A percentile compares a stretch with the other conserved stretches of the same genome.
Evolutionary conservation across 2,888 invertebrate species (phyloP).

Genomic region (Drosophila pegasa): DNA sequence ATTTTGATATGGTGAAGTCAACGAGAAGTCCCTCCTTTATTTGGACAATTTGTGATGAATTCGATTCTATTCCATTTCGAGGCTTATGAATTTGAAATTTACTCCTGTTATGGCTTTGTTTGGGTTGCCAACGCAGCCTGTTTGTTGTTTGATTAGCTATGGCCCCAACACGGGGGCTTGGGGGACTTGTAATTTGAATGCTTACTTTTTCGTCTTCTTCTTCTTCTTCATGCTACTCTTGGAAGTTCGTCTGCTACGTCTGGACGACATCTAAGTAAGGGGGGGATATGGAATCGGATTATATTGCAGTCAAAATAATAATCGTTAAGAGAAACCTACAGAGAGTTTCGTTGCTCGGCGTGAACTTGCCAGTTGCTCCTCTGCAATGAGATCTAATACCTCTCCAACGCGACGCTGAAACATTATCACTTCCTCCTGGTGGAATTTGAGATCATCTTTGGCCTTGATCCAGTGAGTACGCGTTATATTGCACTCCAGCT

Average conservation of each 20-base stretch:
- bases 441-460: slow-evolving; percentile 43
- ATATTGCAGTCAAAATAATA: background rate
- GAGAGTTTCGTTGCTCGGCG: background rate
- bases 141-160: background rate
- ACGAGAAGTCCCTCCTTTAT: background rate
- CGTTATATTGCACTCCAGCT: slow-evolving; percentile 33
- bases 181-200: slow-evolving; percentile 19
- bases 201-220: slow-evolving; percentile 1
- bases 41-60: slow-evolving; percentile 12
- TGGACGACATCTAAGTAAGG: background rate
- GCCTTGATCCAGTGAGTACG: slow-evolving; percentile 18
- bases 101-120: slow-evolving; percentile 50
- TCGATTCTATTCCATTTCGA: slow-evolving; percentile 10
- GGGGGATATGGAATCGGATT: too few relatives aligned
- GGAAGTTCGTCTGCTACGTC: background rate
- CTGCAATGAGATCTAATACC: slow-evolving; percentile 10
- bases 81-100: slow-evolving; percentile 31
- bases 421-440: slow-evolving; percentile 38
- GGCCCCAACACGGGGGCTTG: slow-evolving; percentile 9
- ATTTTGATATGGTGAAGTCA: slow-evolving; percentile 28
- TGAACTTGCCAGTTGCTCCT: background rate
- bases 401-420: slow-evolving; percentile 34
- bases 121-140: slow-evolving; percentile 61
- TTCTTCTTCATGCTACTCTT: background rate
- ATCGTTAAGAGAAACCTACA: background rate